Conservation (phyloP, 1,140 invertebrate genomes). For the Augochlora pura region DNA sequence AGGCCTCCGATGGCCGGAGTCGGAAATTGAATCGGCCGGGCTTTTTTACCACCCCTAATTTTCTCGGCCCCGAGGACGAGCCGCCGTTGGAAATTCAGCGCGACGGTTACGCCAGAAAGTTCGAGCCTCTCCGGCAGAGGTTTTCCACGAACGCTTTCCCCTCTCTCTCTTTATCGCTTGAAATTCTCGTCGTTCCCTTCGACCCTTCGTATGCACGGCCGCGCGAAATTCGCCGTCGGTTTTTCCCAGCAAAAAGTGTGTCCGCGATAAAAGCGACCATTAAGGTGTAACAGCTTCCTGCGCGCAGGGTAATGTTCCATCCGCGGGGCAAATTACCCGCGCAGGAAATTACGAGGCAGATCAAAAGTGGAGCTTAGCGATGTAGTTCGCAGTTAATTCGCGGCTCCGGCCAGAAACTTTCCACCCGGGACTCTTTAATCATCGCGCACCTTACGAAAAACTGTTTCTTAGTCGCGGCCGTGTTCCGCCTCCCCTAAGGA, state of each 20-base stretch:
- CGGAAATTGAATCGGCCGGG: conserved; percentile 52
- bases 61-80: not conserved
- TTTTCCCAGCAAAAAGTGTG: not conserved
- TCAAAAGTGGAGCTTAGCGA: conserved; percentile 40
- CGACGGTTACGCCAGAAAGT: no score
- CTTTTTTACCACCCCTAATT: conserved; percentile 31
- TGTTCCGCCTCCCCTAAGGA: no score
- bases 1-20: conserved; percentile 40
- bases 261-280: conserved; percentile 30
- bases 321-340: conserved; percentile 5
- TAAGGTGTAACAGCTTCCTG: conserved; percentile 41
- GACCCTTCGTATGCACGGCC: no score
- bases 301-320: conserved; percentile 18
- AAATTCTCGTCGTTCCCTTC: no score
- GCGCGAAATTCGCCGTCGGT: not conserved
- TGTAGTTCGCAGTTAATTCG: conserved; percentile 40
- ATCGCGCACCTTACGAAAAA: conserved; percentile 7
- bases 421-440: conserved; percentile 31
- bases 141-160: no score
- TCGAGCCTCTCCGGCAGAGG: no score
- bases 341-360: conserved; percentile 20
- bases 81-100: no score
- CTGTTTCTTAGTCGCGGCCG: not conserved
- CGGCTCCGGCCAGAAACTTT: conserved; percentile 14
- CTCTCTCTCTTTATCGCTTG: no score